Evolutionary conservation across 2,888 invertebrate species (phyloP), one percentile per base, ranked within the genome.

Genomic region (Caenorhabditis angaria): DNA sequence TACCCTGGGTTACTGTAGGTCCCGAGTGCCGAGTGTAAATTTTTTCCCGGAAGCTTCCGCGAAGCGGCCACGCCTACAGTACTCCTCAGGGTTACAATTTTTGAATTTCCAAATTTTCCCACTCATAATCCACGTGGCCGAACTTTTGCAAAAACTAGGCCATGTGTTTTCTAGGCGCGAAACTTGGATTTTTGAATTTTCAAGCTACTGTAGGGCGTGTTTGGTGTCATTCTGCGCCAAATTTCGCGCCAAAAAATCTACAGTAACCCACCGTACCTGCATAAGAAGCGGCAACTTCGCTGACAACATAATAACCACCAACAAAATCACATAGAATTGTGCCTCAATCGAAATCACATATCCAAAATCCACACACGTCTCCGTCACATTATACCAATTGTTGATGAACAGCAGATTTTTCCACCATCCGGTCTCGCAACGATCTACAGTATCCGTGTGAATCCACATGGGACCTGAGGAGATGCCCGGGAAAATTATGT

Each of bases 391-490:
- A 60, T 82, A 79, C 68, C 87, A 82, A 65, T 87, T 88, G 65
- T 88, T 88, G 59, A 87, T 75, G 61, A 87, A 83, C 25, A 88
- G 70, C 10, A 87, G 59, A 69, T 87, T 88, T 65, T 82, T 82
- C 82, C 84, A 85, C 86, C 86, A 87, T 20, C 74, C 78, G 10
- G 63, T 61, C 27, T 65, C 66, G 61, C 87, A 87, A 25, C 86
- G 70, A 12, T 77, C 68, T 2, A 82, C 73, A 14, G 66, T 73
- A 50, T 84, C 85, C 29, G 77, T 74, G 58, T 84, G 85, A 55
- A 85, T 85, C 86, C 86, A 86, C 86, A 86, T 85, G 1, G 86
- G 86, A 5, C 86, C 86, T 2, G 82, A 81, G 2, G 83, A 80
- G 48, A 86, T 65, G 22, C 81, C 78, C n/a, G 76, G 70, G 63